A percentile compares a stretch with the other conserved stretches of the same genome.
Conservation (phyloP, 2,888 invertebrate species). For the Coremacera marginata region DNA sequence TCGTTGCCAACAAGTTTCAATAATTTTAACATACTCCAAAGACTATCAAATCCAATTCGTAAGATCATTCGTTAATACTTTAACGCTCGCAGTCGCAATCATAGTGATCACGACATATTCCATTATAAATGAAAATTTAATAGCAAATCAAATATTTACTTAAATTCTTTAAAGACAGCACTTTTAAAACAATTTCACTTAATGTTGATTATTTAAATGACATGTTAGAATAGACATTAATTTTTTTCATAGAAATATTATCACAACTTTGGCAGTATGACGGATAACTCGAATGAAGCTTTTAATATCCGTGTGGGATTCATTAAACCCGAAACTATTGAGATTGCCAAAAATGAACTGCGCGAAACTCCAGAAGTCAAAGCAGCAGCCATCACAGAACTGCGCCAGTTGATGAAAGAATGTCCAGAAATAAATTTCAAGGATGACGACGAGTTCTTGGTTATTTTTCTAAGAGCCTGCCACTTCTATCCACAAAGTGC, state of each 20-base stretch:
- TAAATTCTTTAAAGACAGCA: neutral
- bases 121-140: neutral
- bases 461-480: slow-evolving; percentile 84
- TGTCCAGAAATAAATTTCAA: slow-evolving; percentile 76
- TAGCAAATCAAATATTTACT: slow-evolving; percentile 33
- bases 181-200: slow-evolving; percentile 16
- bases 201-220: neutral
- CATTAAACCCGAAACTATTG: slow-evolving; percentile 72
- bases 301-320: slow-evolving; percentile 75
- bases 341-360: slow-evolving; percentile 75
- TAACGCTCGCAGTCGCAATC: neutral
- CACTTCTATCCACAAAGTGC: slow-evolving; percentile 89
- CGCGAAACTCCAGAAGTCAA: slow-evolving; percentile 80
- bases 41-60: neutral
- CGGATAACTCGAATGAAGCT: slow-evolving; percentile 62
- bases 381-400: slow-evolving; percentile 73
- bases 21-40: neutral
- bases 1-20: neutral
- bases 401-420: slow-evolving; percentile 77
- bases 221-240: neutral
- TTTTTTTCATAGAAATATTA: neutral
- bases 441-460: slow-evolving; percentile 82
- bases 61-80: slow-evolving; percentile 13
- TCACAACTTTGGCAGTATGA: neutral
- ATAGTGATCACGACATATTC: slow-evolving; percentile 7